These are phyloP conservation scores for Glyptemys insculpta DNA, from an alignment of 2,797 vertebrate species.

Conservation along the genomic window DNA sequence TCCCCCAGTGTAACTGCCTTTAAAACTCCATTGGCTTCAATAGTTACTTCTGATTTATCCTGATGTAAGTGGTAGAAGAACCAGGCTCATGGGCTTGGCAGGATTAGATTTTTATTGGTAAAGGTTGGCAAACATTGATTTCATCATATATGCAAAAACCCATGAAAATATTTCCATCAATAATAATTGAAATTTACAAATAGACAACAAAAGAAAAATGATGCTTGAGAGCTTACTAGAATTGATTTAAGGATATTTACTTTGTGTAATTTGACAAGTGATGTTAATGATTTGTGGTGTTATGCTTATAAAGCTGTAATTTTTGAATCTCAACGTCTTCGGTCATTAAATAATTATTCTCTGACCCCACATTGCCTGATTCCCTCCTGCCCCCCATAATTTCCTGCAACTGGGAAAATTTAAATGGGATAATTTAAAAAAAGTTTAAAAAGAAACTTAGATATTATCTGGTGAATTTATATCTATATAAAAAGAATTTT, in stretches of 20 bases:
- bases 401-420: background rate
- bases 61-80: accelerated
- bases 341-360: background rate
- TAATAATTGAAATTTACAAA: background rate
- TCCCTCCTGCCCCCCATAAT: background rate
- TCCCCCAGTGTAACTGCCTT: background rate
- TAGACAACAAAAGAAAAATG: background rate
- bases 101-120: background rate
- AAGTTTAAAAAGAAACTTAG: background rate
- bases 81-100: background rate
- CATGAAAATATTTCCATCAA: background rate
- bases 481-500: background rate
- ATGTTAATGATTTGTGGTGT: background rate
- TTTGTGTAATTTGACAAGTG: background rate
- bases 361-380: background rate
- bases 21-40: accelerated
- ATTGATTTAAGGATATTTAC: background rate
- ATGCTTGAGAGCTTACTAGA: background rate
- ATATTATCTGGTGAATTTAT: background rate
- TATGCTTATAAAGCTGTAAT: background rate
- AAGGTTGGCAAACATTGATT: background rate
- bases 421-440: background rate
- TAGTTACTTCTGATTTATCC: background rate
- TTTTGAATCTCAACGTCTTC: background rate
- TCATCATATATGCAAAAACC: background rate